Percentiles rank a stretch among this genome's conserved stretches.
Evolutionary conservation across 2,888 invertebrate genomes (phyloP).

Genomic region (Eilema depressum): DNA sequence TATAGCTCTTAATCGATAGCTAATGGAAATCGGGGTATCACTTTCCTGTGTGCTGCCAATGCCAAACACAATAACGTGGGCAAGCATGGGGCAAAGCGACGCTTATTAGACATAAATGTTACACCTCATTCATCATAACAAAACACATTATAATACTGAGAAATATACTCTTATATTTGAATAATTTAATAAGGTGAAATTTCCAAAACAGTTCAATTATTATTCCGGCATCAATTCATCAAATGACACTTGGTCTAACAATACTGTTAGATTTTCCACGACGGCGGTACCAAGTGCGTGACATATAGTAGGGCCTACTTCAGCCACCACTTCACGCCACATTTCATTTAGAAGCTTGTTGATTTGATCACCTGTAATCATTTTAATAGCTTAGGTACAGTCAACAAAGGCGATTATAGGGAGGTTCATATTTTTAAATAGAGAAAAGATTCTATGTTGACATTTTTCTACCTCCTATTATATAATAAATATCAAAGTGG

Average conservation of each 20-base stretch:
- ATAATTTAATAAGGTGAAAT: background rate
- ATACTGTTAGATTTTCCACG: conserved; percentile 64
- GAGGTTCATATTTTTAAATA: too few relatives aligned
- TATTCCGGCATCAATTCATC: conserved; percentile 71
- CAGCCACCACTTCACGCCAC: conserved; percentile 71
- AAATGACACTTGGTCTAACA: conserved; percentile 71
- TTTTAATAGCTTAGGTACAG: background rate
- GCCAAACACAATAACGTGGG: background rate
- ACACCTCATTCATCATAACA: background rate
- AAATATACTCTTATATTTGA: background rate
- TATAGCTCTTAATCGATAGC: background rate
- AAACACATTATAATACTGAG: background rate
- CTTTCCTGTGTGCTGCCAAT: background rate
- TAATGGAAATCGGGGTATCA: background rate
- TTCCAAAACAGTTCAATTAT: conserved; percentile 3
- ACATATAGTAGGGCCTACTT: conserved; percentile 71
- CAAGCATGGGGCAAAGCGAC: background rate
- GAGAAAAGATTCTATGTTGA: too few relatives aligned
- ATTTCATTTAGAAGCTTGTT: conserved; percentile 73
- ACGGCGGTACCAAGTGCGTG: conserved; percentile 65
- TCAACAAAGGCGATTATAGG: too few relatives aligned
- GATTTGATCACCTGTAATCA: conserved; percentile 70
- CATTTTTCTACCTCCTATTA: too few relatives aligned
- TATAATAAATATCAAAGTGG: too few relatives aligned
- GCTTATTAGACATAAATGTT: background rate